Evolutionary conservation across 1,140 invertebrate genomes (phyloP).

Genomic region (Pomacea maculata): DNA sequence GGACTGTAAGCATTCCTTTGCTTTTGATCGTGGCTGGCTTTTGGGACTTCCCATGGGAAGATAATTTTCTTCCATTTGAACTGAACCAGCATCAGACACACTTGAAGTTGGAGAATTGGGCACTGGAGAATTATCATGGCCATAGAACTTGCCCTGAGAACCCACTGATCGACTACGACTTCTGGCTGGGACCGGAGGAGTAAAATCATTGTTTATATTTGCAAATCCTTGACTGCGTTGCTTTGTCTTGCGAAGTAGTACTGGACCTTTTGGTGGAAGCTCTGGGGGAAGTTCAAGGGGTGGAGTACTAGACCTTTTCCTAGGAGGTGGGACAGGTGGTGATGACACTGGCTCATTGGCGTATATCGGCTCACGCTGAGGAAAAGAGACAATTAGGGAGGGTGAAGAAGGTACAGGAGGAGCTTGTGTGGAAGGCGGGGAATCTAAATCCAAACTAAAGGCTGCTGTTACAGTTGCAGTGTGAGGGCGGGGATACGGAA

Average conservation of each 20-base stretch:
- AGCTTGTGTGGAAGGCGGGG: neutral
- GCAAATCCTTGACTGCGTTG: conserved; percentile 6
- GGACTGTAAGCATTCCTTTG: neutral
- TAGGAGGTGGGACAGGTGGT: conserved; percentile 8
- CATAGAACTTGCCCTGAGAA: conserved; percentile 15
- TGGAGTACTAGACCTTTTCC: conserved; percentile 33
- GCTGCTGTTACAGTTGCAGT: neutral
- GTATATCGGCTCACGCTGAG: conserved; percentile 45
- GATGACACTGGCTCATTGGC: conserved; percentile 39
- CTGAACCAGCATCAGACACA: neutral
- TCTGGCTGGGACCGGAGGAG: conserved; percentile 44
- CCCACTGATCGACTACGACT: conserved; percentile 30
- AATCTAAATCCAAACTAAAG: neutral
- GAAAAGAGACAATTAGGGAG: neutral
- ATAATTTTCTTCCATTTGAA: conserved; percentile 40
- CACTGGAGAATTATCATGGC: conserved; percentile 15
- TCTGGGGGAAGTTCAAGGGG: conserved; percentile 56
- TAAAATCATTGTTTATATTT: neutral
- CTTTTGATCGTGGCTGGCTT: neutral
- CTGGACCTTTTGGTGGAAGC: conserved; percentile 58
- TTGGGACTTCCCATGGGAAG: conserved; percentile 51
- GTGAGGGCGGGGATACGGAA: conserved; percentile 11
- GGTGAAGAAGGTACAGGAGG: neutral
- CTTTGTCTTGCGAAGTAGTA: conserved; percentile 38
- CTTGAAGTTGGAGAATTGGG: conserved; percentile 3